Base-by-base conservation (phyloP, 2,113 vertebrate species). In the Tyrannus savana region DNA sequence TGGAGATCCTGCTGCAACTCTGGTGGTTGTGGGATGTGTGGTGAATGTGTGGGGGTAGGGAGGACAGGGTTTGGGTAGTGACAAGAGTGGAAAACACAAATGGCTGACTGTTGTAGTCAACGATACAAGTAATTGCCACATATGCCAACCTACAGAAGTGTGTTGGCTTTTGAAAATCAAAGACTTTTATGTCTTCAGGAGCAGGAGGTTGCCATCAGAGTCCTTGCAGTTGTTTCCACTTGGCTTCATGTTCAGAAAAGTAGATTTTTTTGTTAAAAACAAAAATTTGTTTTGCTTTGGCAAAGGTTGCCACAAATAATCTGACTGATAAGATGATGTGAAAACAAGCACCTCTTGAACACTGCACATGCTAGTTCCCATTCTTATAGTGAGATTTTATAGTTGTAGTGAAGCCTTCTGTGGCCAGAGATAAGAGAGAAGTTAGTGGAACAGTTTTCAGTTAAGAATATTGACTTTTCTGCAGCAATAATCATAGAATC, bases 291-390 rank as follows among this genome's bases (percentile, higher is more conserved):
- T 72, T 44, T 30, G 3, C 35, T 59, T 89, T 69, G 50, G 62
- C 39, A 74, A 93, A 84, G 30, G n/a, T 87, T 93, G 47, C n/a
- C 58, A 71, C 66, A 90, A 90, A 52, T 90, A 93, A 90, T 58
- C 52, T 69, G 64, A 89, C 59, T 79, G 68, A 69, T 76, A 92
- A 95, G 23, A 75, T 85, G 72, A 78, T 74, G 14, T 71, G 71
- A 74, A 97, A 97, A 83, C 63, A 95, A 93, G 37, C 66, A 37
- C 4, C 37, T 91, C 69, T 93, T 91, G 80, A 84, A 47, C 49
- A 21, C 47, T 78, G 62, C 59, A 72, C 33, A 2, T 39, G 15
- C 39, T 49, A 52, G 79, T 73, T 18, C 50, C 79, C 50, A 6
- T 92, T 97, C 77, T 93, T 84, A 30, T 14, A 46, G 27, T 84